Percentiles rank a stretch among this genome's conserved stretches.
These are phyloP conservation scores for Cheilosia urbana DNA, from an alignment of 2,888 invertebrate genomes.

Conservation along the genomic window DNA sequence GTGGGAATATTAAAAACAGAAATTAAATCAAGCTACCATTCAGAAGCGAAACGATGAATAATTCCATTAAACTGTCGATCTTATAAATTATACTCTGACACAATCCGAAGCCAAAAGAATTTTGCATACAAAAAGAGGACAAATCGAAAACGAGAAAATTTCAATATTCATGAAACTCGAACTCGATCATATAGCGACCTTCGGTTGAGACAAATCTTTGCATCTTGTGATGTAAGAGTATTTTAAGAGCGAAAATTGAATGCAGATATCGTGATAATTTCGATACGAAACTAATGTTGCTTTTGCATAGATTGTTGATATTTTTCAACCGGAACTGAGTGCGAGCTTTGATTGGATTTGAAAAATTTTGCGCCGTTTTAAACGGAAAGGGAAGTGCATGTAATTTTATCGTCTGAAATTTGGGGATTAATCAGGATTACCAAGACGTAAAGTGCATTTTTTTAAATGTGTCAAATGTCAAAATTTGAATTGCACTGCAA, in stretches of 20 bases:
- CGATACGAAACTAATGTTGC: not conserved
- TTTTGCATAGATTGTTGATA: not conserved
- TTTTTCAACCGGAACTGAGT: slow-evolving; percentile 24
- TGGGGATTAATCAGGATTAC: not conserved
- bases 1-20: too few relatives aligned
- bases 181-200: not conserved
- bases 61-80: not conserved
- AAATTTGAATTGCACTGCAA: not conserved
- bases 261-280: not conserved
- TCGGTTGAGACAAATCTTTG: slow-evolving; percentile 13
- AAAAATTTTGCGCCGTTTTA: not conserved
- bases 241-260: not conserved
- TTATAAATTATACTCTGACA: slow-evolving; percentile 13
- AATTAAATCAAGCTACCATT: too few relatives aligned
- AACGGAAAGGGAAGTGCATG: too few relatives aligned
- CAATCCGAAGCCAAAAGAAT: slow-evolving; percentile 19
- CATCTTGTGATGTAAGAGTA: slow-evolving; percentile 13
- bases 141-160: slow-evolving; percentile 11
- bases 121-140: slow-evolving; percentile 40
- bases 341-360: not conserved
- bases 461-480: too few relatives aligned
- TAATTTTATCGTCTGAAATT: not conserved
- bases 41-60: not conserved
- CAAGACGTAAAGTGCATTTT: not conserved
- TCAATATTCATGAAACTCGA: slow-evolving; percentile 55